Evolutionary conservation across 2,113 vertebrate species (phyloP), one percentile per base, ranked within the genome.

Genomic region (Dascyllus trimaculatus): DNA sequence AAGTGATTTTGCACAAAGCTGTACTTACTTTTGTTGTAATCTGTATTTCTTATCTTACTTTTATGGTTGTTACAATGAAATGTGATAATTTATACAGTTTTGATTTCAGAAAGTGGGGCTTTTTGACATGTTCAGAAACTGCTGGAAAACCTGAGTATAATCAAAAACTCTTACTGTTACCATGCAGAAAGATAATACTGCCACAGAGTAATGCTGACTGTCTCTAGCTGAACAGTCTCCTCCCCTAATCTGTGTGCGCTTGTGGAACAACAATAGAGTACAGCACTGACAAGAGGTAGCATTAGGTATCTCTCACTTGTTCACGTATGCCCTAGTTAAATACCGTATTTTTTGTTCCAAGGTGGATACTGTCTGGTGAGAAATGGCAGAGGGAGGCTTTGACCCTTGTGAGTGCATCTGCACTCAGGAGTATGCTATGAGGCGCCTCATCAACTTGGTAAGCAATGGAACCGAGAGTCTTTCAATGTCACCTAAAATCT

Each of bases 381-480:
- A 90, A 91, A 99, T 99, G 98, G 98, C 97, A 53, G 97, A 99
- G 91, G 98, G 96, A 82, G 97, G 96, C 80, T 99, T 96, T 85
- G 98, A 99, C 94, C 97, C 97, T 26, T 99, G 98, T 81, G 98
- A 99, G 94, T 99, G 98, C 88, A 94, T 99, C 91, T 99, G 98
- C 94, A 96, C 95, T 0, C 97, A 99, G 78, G 97, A 99, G 89
- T 94, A 98, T 80, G 97, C 97, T 3, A 99, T 99, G 98, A 96
- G 96, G 87, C 96, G 98, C 66, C 94, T 99, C 84, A 96, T 99
- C 91, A 98, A 97, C 90, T 95, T 99, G 97, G 98, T 99, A 93
- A 96, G 97, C 85, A 13, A 35, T 24, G 18, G 0, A 52, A 10
- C 10, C 5, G 26, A 32, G 25, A 11, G 2, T 18, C 18, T 67